Conservation (phyloP, 2,797 vertebrate species). For the Microctenopoma stevenorrisi region DNA sequence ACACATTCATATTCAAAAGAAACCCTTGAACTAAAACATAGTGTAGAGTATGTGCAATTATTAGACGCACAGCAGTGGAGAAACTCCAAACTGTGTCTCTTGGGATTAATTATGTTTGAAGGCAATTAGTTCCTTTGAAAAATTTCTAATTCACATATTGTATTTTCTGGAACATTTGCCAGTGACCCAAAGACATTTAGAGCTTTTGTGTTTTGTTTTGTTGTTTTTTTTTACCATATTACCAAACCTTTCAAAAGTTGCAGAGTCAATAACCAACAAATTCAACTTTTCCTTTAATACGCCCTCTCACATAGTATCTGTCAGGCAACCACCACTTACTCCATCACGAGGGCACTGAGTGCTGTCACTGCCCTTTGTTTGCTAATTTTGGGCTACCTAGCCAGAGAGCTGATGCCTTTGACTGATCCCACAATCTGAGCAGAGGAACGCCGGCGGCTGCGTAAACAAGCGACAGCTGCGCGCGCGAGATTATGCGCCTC, state of each 20-base stretch:
- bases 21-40: constrained; percentile 27
- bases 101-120: constrained; percentile 68
- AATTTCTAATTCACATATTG: constrained; percentile 36
- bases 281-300: constrained; percentile 4
- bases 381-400: constrained; percentile 42
- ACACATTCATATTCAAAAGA: constrained; percentile 32
- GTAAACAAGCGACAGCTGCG: constrained; percentile 68
- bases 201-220: constrained; percentile 15
- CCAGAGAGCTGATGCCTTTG: constrained; percentile 41
- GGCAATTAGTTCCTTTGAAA: constrained; percentile 58
- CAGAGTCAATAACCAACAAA: constrained; percentile 15
- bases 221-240: constrained; percentile 22
- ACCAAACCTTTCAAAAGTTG: constrained; percentile 4
- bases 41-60: constrained; percentile 17
- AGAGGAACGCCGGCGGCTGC: constrained; percentile 36
- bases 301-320: constrained; percentile 12
- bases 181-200: constrained; percentile 14
- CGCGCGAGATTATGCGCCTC: constrained; percentile 57
- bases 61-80: constrained; percentile 21
- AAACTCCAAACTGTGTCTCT: constrained; percentile 53
- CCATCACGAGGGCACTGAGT: constrained; percentile 40
- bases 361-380: constrained; percentile 29
- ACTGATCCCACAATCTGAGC: constrained; percentile 45
- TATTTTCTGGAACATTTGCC: constrained; percentile 7
- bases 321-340: constrained; percentile 40